These are phyloP conservation scores for Lapara coniferarum DNA, from an alignment of 2,888 invertebrate genomes.

Conservation along the genomic window DNA sequence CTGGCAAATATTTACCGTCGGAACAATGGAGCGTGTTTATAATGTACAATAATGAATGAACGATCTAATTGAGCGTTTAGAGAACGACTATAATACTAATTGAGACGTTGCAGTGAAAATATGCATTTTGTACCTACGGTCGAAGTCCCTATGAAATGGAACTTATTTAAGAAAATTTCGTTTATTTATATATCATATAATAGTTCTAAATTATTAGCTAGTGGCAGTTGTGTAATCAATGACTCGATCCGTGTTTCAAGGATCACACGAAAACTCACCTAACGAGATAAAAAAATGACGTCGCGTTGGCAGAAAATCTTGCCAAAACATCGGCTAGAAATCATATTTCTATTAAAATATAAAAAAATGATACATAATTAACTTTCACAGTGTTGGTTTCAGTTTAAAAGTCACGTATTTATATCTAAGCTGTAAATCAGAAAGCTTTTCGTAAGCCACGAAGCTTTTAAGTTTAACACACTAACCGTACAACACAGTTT, in stretches of 20 bases:
- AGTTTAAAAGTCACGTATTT: background rate
- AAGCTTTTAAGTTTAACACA: background rate
- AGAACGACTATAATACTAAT: background rate
- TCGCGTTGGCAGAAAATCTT: too few relatives aligned
- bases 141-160: background rate
- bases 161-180: too few relatives aligned
- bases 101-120: background rate
- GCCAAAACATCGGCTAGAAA: too few relatives aligned
- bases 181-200: too few relatives aligned
- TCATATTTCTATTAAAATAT: too few relatives aligned
- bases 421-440: constrained; percentile 9
- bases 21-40: constrained; percentile 48
- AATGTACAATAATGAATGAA: constrained; percentile 32
- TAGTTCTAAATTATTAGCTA: too few relatives aligned
- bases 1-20: constrained; percentile 49
- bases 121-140: background rate
- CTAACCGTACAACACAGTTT: background rate
- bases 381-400: background rate
- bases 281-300: too few relatives aligned
- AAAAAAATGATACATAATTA: background rate
- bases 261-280: too few relatives aligned
- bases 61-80: constrained; percentile 7
- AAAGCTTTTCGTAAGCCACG: background rate
- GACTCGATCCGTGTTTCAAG: too few relatives aligned
- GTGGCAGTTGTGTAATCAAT: too few relatives aligned